Percentiles rank a stretch among this genome's conserved stretches.
phyloP scores from a whole-genome alignment of 2,888 invertebrate species.

The Azorinus chamasolen region DNA sequence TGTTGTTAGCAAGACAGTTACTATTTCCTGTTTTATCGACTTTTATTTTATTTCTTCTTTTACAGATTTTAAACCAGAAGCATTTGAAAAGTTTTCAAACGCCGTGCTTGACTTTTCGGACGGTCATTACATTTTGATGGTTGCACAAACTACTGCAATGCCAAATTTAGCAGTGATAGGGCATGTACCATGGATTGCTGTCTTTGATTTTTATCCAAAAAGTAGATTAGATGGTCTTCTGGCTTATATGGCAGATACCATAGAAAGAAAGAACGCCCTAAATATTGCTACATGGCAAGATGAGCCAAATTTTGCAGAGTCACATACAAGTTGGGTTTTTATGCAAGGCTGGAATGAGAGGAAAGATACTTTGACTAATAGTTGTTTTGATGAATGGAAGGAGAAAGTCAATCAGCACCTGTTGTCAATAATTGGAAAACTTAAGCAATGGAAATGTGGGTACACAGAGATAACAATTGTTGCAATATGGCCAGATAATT shows the following conservation, averaged over 20 bases:
- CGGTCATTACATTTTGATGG: conserved; percentile 66
- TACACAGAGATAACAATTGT: conserved; percentile 54
- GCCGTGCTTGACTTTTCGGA: conserved; percentile 47
- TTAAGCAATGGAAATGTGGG: conserved; percentile 48
- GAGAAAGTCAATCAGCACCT: conserved; percentile 29
- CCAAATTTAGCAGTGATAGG: conserved; percentile 47
- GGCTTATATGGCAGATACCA: conserved; percentile 35
- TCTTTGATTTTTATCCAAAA: conserved; percentile 64
- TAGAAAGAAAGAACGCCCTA: conserved; percentile 32
- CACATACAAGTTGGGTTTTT: conserved; percentile 58
- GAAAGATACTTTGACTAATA: conserved; percentile 54
- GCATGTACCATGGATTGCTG: conserved; percentile 66
- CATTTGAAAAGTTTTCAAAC: conserved; percentile 14
- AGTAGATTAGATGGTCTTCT: conserved; percentile 65
- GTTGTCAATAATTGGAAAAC: conserved; percentile 35
- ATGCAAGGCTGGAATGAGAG: conserved; percentile 55
- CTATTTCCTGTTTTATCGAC: no score
- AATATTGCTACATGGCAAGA: conserved; percentile 52
- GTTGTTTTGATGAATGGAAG: conserved; percentile 50
- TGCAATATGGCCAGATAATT: conserved; percentile 39
- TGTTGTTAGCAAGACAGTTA: no score
- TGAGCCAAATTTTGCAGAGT: conserved; percentile 28
- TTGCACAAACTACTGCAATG: conserved; percentile 29
- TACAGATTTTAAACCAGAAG: not conserved
- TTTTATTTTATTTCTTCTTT: no score